A percentile compares a stretch with the other conserved stretches of the same genome.
Evolutionary conservation across 1,140 invertebrate species (phyloP).

Genomic region (Argopecten irradians): DNA sequence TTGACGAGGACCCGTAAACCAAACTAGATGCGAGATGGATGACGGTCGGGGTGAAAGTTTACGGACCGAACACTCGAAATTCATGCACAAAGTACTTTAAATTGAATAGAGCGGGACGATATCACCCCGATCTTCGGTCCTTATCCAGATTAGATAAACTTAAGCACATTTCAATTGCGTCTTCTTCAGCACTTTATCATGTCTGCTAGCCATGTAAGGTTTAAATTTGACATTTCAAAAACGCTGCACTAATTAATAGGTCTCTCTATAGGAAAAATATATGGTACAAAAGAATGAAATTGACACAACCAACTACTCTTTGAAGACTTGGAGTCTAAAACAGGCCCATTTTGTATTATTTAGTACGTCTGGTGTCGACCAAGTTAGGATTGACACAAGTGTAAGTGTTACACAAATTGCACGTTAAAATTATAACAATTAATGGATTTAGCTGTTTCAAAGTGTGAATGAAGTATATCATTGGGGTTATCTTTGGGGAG

Average conservation of each 20-base stretch:
- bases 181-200: not conserved
- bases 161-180: slow-evolving; percentile 22
- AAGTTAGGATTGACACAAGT: no score
- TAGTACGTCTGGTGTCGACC: no score
- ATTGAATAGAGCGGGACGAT: not conserved
- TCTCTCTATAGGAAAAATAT: not conserved
- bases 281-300: not conserved
- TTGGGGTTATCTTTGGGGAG: no score
- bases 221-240: slow-evolving; percentile 19
- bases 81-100: slow-evolving; percentile 5
- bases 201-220: not conserved
- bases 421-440: no score
- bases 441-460: no score
- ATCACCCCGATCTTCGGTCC: not conserved
- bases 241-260: not conserved
- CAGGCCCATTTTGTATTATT: no score
- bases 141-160: slow-evolving; percentile 12
- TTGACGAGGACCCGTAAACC: not conserved
- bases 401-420: no score
- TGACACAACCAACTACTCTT: not conserved
- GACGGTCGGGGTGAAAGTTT: not conserved
- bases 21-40: not conserved
- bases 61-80: slow-evolving; percentile 4
- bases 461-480: no score
- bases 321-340: not conserved